Base-by-base conservation (phyloP, 2,113 vertebrate genomes). In the Neolamprologus longior region DNA sequence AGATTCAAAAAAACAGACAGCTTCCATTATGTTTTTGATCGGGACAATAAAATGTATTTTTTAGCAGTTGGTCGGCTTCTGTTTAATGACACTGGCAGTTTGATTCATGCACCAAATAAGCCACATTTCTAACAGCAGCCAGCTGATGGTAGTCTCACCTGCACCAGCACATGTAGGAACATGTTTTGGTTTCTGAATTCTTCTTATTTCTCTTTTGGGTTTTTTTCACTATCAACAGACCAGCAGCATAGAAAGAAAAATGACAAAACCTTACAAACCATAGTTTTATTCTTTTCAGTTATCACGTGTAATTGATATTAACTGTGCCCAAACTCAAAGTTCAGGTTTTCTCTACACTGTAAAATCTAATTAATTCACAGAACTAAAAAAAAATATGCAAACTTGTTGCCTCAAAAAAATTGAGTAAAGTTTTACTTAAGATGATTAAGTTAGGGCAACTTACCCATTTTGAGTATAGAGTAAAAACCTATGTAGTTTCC, bases 141-240 rank as follows among this genome's bases (percentile, higher is more conserved):
- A 31, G 24, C 42, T 76, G 42, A 28, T 31, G 42, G 71, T 0
- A 26, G 71, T 50, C 0, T 50, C 9, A 7, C 68, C 40, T 47
- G 6, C 42, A 47, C 21, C 21, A 50, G 71, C 24, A 47, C 14
- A 1, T 12, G 71, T 5, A 31, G 24, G 0, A 11, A 17, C 0
- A 7, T 17, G 5, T 45, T 42, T 1, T 73, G 13, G 24, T 73
- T 73, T 76, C 24, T 28, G 42, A 28, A 19, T 76, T 50, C 24
- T 47, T 28, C 24, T 76, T 1, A 19, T 76, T 47, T 76, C 24
- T 66, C 61, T 35, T 66, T 66, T 3, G 2, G 6, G 6, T 0
- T 15, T 73, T 37, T 24, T 45, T 24, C 37, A 7, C 1, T 11
- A 28, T 76, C 10, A 47, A 19, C 40, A 26, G 3, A 1, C 1